Conservation (phyloP, 2,113 vertebrate species). For the Thunnus thynnus region DNA sequence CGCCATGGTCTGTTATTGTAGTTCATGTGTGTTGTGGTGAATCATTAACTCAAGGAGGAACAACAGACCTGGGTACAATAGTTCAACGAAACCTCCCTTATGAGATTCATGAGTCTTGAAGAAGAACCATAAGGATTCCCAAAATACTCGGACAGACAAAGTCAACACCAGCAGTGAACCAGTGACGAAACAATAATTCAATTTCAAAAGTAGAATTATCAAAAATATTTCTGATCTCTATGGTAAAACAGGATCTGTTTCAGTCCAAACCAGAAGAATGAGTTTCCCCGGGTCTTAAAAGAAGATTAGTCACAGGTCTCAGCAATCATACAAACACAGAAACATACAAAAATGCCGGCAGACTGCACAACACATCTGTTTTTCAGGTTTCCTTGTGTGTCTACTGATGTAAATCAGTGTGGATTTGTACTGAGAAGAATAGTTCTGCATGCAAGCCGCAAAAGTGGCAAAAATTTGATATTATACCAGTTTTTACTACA, state of each 20-base stretch:
- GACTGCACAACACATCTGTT: neutral
- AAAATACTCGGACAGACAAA: slow-evolving; percentile 24
- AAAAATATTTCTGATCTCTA: neutral
- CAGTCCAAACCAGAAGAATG: neutral
- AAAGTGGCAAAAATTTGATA: neutral
- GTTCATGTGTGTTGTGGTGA: slow-evolving; percentile 14
- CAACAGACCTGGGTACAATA: slow-evolving; percentile 21
- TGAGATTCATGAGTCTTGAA: slow-evolving; percentile 3
- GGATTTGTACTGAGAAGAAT: neutral
- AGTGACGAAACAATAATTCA: slow-evolving; percentile 1
- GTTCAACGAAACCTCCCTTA: slow-evolving; percentile 34
- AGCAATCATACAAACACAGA: neutral
- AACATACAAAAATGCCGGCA: neutral
- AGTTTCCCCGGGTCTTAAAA: neutral
- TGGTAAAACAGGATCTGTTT: slow-evolving; percentile 10
- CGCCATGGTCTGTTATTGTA: neutral
- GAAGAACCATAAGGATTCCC: slow-evolving; percentile 13
- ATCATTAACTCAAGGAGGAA: slow-evolving; percentile 41
- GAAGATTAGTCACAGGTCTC: neutral
- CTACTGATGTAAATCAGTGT: neutral
- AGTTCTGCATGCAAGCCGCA: neutral
- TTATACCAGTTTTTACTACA: neutral
- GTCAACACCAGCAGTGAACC: slow-evolving; percentile 27
- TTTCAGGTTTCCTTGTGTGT: neutral
- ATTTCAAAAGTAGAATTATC: slow-evolving; percentile 17